Evolutionary conservation across 2,113 vertebrate genomes (phyloP), one percentile per base, ranked within the genome.

Genomic region (Antigone vipio): DNA sequence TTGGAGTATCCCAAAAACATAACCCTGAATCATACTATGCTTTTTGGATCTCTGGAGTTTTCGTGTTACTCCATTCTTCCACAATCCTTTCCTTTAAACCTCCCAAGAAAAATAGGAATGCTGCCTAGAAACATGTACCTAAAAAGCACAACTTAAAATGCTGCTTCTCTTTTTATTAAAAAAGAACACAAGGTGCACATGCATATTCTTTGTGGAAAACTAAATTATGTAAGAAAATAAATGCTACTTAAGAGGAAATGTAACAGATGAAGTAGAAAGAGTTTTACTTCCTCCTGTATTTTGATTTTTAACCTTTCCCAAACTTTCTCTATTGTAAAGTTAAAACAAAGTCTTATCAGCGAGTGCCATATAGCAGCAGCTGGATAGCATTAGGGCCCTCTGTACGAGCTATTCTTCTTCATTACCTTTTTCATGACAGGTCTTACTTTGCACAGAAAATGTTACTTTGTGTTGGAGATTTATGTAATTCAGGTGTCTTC

Each of bases 331-430:
- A 97, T 98, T 97, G 95, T 98, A 95, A 98, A 97, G 96, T 97
- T 98, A 96, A 97, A 98, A 98, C 97, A 97, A 96, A 97, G 97
- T 98, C 97, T 98, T 98, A 98, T 98, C 98, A 98, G 98, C 13
- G 40, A 97, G 91, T 96, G 96, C 91, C 98, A 98, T 98, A 96
- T 97, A 97, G 96, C 97, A 98, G 98, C 99, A 99, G 99, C 99
- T 99, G 99, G 99, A 98, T 98, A 98, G 97, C 98, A 99, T 99
- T 99, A 99, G 97, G 96, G 95, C 94, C 95, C 97, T 98, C 98
- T 98, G 98, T 98, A 98, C 82, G 94, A 98, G 98, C 99, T 98
- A 98, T 99, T 99, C 98, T 99, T 99, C 99, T 99, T 98, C 98
- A 98, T 98, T 98, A 98, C 98, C 95, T 98, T 98, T 98, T 98